These are phyloP conservation scores for Carpatolechia fugitivella DNA, from an alignment of 2,888 invertebrate genomes.

Conservation along the genomic window DNA sequence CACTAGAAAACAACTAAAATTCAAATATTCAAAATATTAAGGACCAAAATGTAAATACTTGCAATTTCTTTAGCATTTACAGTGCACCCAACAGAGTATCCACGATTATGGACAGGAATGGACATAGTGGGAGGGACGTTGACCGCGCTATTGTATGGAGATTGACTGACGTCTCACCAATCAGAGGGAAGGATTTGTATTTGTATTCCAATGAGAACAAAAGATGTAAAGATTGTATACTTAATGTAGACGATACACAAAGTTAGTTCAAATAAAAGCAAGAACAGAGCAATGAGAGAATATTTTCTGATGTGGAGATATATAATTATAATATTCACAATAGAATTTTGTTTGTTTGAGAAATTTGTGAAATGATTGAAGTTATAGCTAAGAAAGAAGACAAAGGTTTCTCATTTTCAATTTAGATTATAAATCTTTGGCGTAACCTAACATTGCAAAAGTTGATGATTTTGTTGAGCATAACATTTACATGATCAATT, in stretches of 20 bases:
- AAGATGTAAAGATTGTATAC: not conserved
- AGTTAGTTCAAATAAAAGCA: not conserved
- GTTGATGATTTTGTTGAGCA: no score
- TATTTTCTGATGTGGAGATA: no score
- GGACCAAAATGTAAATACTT: slow-evolving; percentile 3
- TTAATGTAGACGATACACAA: not conserved
- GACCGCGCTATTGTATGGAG: slow-evolving; percentile 9
- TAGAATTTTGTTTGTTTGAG: no score
- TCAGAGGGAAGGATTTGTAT: not conserved
- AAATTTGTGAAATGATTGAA: no score
- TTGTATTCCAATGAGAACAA: slow-evolving; percentile 2
- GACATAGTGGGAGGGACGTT: slow-evolving; percentile 3
- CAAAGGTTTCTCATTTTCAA: no score
- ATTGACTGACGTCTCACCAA: slow-evolving; percentile 11
- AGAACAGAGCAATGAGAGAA: not conserved
- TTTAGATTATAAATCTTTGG: no score
- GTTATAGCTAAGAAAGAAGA: no score
- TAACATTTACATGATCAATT: no score
- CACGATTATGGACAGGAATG: not conserved
- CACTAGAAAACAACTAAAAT: no score
- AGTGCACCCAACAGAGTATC: not conserved
- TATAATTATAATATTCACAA: no score
- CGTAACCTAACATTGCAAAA: no score
- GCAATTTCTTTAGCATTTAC: slow-evolving; percentile 10
- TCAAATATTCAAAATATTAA: not conserved